A percentile compares a stretch with the other conserved stretches of the same genome.
These are phyloP conservation scores for Tricholauxania praeusta DNA, from an alignment of 2,888 invertebrate species.

Conservation along the genomic window DNA sequence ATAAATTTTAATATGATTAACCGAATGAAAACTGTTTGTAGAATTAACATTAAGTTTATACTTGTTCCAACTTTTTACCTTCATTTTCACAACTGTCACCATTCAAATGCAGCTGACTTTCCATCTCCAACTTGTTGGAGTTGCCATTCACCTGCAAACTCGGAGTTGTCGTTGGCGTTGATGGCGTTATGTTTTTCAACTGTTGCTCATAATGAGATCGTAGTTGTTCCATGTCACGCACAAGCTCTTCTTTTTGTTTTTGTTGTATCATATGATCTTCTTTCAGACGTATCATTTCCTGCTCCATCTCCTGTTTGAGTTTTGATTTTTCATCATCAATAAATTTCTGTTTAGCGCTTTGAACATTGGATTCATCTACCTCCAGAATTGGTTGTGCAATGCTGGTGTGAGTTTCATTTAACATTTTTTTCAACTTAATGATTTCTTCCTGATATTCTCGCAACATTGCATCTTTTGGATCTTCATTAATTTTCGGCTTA, in stretches of 20 bases:
- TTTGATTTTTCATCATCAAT: constrained; percentile 69
- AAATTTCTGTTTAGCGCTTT: constrained; percentile 42
- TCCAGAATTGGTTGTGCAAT: constrained; percentile 66
- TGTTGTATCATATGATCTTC: constrained; percentile 56
- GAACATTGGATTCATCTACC: background rate
- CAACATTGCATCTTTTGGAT: constrained; percentile 89
- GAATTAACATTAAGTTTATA: no score
- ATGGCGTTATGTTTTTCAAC: constrained; percentile 44
- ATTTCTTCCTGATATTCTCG: constrained; percentile 89
- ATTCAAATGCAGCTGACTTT: background rate
- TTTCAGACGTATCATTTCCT: constrained; percentile 66
- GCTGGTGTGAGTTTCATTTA: constrained; percentile 47
- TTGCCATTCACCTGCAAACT: no score
- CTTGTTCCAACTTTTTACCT: background rate
- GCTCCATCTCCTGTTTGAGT: constrained; percentile 58
- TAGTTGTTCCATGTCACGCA: constrained; percentile 53
- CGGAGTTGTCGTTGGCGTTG: background rate
- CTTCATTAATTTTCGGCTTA: constrained; percentile 87
- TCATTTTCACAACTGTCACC: background rate
- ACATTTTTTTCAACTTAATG: constrained; percentile 70
- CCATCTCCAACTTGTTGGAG: no score
- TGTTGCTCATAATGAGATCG: constrained; percentile 54
- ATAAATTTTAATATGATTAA: no score
- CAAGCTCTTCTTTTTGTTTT: constrained; percentile 54
- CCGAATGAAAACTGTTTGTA: no score